Percentiles rank a stretch among this genome's conserved stretches.
These are phyloP conservation scores for Aleiodes alternator DNA, from an alignment of 2,888 invertebrate species.

Conservation along the genomic window DNA sequence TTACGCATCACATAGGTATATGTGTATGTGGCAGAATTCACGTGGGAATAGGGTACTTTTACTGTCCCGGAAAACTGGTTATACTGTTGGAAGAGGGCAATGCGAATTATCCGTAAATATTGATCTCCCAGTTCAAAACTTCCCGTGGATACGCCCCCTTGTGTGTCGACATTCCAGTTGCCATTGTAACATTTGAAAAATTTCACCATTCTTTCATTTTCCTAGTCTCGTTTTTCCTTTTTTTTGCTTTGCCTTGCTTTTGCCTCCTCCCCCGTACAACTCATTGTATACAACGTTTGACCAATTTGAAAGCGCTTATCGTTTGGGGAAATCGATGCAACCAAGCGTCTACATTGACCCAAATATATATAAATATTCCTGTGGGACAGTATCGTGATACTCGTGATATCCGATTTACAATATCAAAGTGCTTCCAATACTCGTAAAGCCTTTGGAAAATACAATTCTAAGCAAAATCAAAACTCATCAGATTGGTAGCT, in stretches of 20 bases:
- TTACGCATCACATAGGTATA: slow-evolving; percentile 20
- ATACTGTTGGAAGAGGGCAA: slow-evolving; percentile 13
- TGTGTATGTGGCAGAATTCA: slow-evolving; percentile 8
- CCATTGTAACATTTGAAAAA: slow-evolving; percentile 43
- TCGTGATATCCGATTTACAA: slow-evolving; percentile 17
- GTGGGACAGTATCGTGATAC: neutral
- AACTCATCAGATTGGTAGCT: slow-evolving; percentile 15
- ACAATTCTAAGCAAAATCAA: slow-evolving; percentile 3
- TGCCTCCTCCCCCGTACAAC: slow-evolving; percentile 15
- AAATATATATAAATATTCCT: slow-evolving; percentile 50
- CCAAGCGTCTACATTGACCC: slow-evolving; percentile 49
- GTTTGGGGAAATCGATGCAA: slow-evolving; percentile 31
- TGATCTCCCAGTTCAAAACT: slow-evolving; percentile 45
- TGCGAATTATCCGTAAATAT: slow-evolving; percentile 49
- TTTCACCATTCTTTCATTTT: slow-evolving; percentile 35
- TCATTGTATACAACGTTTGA: slow-evolving; percentile 16
- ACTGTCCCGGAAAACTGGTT: slow-evolving; percentile 7
- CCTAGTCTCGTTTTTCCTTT: slow-evolving; percentile 32
- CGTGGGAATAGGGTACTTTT: slow-evolving; percentile 7
- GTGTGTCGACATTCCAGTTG: slow-evolving; percentile 27
- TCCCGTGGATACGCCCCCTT: slow-evolving; percentile 27
- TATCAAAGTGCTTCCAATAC: slow-evolving; percentile 15
- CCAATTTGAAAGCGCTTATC: slow-evolving; percentile 44
- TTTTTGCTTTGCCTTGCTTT: neutral
- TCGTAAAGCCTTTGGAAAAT: slow-evolving; percentile 16